These are phyloP conservation scores for Phrynocephalus forsythii DNA, from an alignment of 2,797 vertebrate species.

Conservation along the genomic window DNA sequence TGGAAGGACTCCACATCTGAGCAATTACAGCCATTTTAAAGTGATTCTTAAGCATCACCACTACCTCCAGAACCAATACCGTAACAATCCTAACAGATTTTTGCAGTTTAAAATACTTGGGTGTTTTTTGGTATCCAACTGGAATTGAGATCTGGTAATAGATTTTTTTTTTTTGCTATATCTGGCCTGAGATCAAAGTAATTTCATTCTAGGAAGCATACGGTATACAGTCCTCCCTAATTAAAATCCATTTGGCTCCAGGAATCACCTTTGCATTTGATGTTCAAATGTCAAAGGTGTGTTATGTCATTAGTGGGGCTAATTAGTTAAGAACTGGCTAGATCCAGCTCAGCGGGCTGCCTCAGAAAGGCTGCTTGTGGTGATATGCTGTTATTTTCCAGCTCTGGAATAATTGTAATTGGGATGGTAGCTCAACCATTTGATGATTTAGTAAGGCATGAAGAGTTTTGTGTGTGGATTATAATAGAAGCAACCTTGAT, in stretches of 20 bases:
- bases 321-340: slow-evolving; percentile 39
- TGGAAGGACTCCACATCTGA: slow-evolving; percentile 39
- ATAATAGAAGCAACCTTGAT: too few species aligned
- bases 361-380: not conserved
- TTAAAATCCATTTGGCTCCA: slow-evolving; percentile 47
- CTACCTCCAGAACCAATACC: too few species aligned
- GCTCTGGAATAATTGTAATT: not conserved
- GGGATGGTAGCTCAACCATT: not conserved
- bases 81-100: not conserved
- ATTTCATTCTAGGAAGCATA: slow-evolving; percentile 19
- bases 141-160: slow-evolving; percentile 23
- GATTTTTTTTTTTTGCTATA: slow-evolving; percentile 33
- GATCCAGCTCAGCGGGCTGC: slow-evolving; percentile 11
- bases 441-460: not conserved
- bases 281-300: slow-evolving; percentile 46
- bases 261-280: slow-evolving; percentile 43
- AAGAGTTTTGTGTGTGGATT: not conserved
- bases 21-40: slow-evolving; percentile 46
- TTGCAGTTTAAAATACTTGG: slow-evolving; percentile 13
- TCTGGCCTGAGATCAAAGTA: slow-evolving; percentile 34
- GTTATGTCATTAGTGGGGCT: slow-evolving; percentile 25
- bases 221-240: slow-evolving; percentile 46
- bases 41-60: slow-evolving; percentile 27
- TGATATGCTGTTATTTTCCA: not conserved
- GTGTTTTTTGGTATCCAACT: slow-evolving; percentile 34